Base-by-base conservation (phyloP, 2,797 vertebrate genomes). In the Pantherophis alleghaniensis region DNA sequence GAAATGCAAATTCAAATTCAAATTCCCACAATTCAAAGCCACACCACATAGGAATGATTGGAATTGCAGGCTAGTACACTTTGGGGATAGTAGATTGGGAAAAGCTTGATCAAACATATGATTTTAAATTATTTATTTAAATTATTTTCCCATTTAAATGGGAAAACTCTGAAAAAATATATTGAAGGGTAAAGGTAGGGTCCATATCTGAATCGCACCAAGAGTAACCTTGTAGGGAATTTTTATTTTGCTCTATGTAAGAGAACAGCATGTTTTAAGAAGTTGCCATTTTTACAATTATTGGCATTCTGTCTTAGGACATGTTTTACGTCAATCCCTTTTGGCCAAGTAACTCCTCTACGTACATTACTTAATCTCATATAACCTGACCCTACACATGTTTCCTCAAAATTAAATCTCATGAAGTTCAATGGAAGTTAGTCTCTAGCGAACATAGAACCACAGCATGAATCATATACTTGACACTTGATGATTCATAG, bases 361-460 rank as follows among this genome's bases (percentile, higher is more conserved):
- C 2, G 37, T 51, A 74, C 69, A 20, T 88, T 42, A 87, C 32
- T 59, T 86, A 4, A 61, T 32, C 37, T 9, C 90, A 56, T 87
- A 37, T 47, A 86, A 74, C n/a, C n/a, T 26, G 66, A 51, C 60
- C 57, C 16, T 88, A 56, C 63, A 32, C 86, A 51, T n/a, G 18
- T 91, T 86, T 86, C 47, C 26, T 86, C 74, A 91, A 47, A 87
- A 63, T 83, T 91, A n/a, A 74, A 91, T 63, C 59, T 28, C 55
- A 57, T 51, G 9, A 66, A n/a, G 60, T 63, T 90, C 26, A 69
- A 32, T 56, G 47, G 47, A 63, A 24, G 9, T 83, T 57, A 79
- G 11, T 79, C 55, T 37, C 32, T 53, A 91, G 90, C 24, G 14
- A n/a, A 32, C 66, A 90, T 90, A 90, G 63, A 53, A 90, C 22